Base-by-base conservation (phyloP, 1,140 invertebrate species). In the Drosophila sproati region DNA sequence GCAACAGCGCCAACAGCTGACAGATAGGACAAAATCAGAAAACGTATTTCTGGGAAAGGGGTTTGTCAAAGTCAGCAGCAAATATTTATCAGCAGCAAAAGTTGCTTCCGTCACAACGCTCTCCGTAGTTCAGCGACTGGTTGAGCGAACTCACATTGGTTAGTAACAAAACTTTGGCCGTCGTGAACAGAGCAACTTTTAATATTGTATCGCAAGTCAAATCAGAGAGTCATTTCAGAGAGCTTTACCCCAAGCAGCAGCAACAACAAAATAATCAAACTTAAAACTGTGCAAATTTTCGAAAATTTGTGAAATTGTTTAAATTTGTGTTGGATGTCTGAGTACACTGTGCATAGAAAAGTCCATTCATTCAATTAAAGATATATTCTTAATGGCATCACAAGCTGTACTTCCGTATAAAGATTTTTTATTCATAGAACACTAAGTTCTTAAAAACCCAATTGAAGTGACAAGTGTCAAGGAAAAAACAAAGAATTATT, bases 341-440 rank as follows among this genome's bases (percentile, higher is more conserved):
- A 8, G 56, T 6, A 68, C 71, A 73, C 71, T 67, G 29, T 59
- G 6, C 37, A 50, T 3, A 51, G 48, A 55, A 10, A 39, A 47
- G 1, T 0, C 20, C 20, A 50, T 52, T 41, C 4, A 28, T 59
- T 47, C 5, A 32, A 63, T 60, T 67, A 51, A 39, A 62, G 45
- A 32, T 72, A 56, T 43, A 37, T 31, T 73, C 85, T 88, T 90
- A 89, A 91, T 91, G 91, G 91, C 91, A 91, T 86, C 91, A 51
- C 71, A 5, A 56, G 73, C 85, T 82, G 81, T 80, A 91, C 73
- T 67, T 52, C 69, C 73, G 47, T 91, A 79, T 57, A 91, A 88
- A 74, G 90, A 91, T 77, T 78, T 90, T 71, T 71, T 91, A 72
- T 91, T 91, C 75, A 88, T 91, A 91, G 56, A 72, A 76, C 74